Percentiles rank a stretch among this genome's conserved stretches.
phyloP scores from a whole-genome alignment of 2,888 invertebrate species.

The Polyommatus icarus region DNA sequence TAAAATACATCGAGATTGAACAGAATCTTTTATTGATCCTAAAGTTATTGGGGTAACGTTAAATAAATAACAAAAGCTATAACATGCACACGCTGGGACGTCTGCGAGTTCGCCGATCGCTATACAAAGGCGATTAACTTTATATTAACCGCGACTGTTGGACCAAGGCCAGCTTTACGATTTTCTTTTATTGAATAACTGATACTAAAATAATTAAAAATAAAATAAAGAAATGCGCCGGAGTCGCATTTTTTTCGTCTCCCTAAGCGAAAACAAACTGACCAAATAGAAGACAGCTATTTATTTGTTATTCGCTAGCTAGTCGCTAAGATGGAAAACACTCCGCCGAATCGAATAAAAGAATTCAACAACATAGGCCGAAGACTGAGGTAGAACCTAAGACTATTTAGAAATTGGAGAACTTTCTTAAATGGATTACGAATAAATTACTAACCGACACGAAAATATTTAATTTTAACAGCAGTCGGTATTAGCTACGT shows the following conservation, averaged over 20 bases:
- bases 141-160: conserved; percentile 58
- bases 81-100: conserved; percentile 50
- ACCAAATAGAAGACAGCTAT: background rate
- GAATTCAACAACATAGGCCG: background rate
- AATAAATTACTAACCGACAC: background rate
- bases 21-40: conserved; percentile 30
- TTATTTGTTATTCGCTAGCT: background rate
- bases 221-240: background rate
- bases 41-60: conserved; percentile 24
- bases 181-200: conserved; percentile 27
- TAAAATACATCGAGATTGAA: conserved; percentile 22
- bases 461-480: background rate
- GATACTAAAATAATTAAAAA: conserved; percentile 19
- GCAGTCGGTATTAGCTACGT: background rate
- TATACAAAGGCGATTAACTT: conserved; percentile 63
- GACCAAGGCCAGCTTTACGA: conserved; percentile 57
- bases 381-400: background rate
- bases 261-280: background rate
- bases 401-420: background rate
- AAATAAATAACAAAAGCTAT: conserved; percentile 42
- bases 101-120: conserved; percentile 50
- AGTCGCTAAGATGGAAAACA: background rate
- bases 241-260: background rate
- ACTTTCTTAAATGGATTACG: background rate
- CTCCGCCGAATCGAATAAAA: background rate